phyloP scores from a whole-genome alignment of 2,888 invertebrate genomes.

The Tenthredo mesomela region DNA sequence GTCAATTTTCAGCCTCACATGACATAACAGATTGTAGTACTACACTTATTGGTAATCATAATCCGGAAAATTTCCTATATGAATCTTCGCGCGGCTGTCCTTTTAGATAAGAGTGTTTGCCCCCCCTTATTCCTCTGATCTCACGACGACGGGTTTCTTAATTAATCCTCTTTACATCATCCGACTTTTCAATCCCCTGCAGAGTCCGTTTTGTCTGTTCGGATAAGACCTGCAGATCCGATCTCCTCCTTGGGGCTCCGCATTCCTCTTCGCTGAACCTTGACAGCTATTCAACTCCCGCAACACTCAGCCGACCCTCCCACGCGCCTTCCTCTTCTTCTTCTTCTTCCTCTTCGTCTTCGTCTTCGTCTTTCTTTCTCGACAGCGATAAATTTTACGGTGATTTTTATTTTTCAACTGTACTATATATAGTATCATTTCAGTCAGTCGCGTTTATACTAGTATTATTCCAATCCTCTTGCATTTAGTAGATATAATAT shows the following conservation, averaged over 20 bases:
- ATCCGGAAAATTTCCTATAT: constrained; percentile 26
- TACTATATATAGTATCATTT: not conserved
- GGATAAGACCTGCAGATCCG: constrained; percentile 48
- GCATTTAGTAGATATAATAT: not conserved
- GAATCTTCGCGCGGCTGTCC: constrained; percentile 12
- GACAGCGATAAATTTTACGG: constrained; percentile 25
- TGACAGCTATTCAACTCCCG: constrained; percentile 58
- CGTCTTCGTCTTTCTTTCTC: constrained; percentile 52
- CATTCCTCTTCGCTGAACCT: constrained; percentile 71
- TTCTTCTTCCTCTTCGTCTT: constrained; percentile 56
- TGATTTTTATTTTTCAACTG: constrained; percentile 5
- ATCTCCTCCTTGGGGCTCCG: constrained; percentile 59
- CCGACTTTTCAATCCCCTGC: constrained; percentile 62
- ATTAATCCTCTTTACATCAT: constrained; percentile 51
- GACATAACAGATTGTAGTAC: not conserved
- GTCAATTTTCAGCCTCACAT: constrained; percentile 2
- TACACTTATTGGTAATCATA: constrained; percentile 14
- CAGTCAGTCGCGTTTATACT: not conserved
- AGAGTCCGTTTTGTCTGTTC: constrained; percentile 56
- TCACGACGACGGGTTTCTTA: constrained; percentile 38
- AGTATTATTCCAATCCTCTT: not conserved
- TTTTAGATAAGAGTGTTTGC: constrained; percentile 10
- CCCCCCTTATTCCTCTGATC: constrained; percentile 15
- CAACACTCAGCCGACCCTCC: constrained; percentile 38
- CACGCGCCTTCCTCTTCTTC: not conserved